These are phyloP conservation scores for Clarias pachynema DNA, from an alignment of 2,797 vertebrate species.

Conservation along the genomic window DNA sequence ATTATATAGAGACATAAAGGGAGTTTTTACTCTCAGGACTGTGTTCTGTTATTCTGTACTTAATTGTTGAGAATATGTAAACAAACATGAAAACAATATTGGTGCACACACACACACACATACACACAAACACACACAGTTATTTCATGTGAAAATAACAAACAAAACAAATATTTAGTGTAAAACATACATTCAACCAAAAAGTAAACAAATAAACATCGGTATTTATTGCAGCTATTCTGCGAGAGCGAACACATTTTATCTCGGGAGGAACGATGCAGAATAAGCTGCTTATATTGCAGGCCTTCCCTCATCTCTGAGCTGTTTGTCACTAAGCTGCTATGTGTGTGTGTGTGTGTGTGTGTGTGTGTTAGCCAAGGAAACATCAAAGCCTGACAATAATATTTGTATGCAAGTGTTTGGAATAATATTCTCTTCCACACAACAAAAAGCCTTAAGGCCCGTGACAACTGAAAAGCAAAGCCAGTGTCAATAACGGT, in stretches of 20 bases:
- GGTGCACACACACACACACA: no score
- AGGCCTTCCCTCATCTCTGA: constrained; percentile 63
- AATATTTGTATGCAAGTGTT: constrained; percentile 56
- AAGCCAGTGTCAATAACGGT: neutral
- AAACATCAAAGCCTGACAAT: constrained; percentile 66
- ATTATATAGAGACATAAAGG: no score
- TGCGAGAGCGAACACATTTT: constrained; percentile 61
- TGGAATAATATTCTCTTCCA: constrained; percentile 34
- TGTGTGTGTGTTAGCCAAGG: constrained; percentile 58
- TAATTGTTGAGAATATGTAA: no score
- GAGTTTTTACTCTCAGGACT: no score
- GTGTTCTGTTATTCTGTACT: no score
- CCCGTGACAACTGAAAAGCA: constrained; percentile 9
- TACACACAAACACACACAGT: no score
- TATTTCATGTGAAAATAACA: neutral
- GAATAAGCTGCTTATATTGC: constrained; percentile 73
- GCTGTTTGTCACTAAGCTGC: constrained; percentile 70
- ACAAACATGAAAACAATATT: no score
- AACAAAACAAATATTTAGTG: neutral
- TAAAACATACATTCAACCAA: neutral
- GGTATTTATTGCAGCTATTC: constrained; percentile 52
- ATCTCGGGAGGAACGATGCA: constrained; percentile 64
- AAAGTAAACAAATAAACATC: constrained; percentile 44
- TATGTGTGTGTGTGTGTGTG: constrained; percentile 45
- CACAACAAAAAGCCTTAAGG: constrained; percentile 11